Evolutionary conservation across 2,113 vertebrate species (phyloP).

Genomic region (Stegostoma tigrinum): DNA sequence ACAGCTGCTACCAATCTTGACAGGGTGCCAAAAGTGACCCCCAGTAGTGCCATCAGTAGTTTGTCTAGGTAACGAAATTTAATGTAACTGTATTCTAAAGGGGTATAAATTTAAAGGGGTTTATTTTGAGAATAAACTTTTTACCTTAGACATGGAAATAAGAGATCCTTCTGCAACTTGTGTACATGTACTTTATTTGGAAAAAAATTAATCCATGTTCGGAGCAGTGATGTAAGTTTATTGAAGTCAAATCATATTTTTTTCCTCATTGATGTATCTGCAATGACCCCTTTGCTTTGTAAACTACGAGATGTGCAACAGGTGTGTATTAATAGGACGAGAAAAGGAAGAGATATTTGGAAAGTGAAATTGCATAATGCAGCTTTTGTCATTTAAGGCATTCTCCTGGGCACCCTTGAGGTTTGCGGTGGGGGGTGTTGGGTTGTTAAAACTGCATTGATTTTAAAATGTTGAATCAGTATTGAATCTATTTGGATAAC

Average conservation of each 20-base stretch:
- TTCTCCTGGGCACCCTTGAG: not conserved
- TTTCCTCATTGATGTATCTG: not conserved
- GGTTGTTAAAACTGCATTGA: not conserved
- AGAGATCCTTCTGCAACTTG: not conserved
- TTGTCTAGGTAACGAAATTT: constrained; percentile 56
- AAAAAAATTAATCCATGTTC: not conserved
- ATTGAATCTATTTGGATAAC: not conserved
- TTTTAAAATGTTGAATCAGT: not conserved
- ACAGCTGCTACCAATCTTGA: constrained; percentile 80
- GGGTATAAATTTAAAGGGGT: too few species aligned
- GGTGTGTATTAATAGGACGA: not conserved
- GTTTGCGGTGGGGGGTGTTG: too few species aligned
- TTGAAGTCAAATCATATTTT: not conserved
- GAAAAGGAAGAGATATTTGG: not conserved
- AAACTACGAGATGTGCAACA: not conserved
- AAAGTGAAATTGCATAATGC: not conserved
- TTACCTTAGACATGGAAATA: not conserved
- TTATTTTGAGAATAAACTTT: not conserved
- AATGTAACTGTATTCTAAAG: too few species aligned
- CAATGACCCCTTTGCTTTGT: not conserved
- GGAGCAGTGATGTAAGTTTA: not conserved
- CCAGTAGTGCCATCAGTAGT: constrained; percentile 78
- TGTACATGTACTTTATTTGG: not conserved
- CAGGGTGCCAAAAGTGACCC: constrained; percentile 82
- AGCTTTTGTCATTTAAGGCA: not conserved